phyloP scores from a whole-genome alignment of 92 coral and sea anemone genomes.

The Nematostella vectensis region DNA sequence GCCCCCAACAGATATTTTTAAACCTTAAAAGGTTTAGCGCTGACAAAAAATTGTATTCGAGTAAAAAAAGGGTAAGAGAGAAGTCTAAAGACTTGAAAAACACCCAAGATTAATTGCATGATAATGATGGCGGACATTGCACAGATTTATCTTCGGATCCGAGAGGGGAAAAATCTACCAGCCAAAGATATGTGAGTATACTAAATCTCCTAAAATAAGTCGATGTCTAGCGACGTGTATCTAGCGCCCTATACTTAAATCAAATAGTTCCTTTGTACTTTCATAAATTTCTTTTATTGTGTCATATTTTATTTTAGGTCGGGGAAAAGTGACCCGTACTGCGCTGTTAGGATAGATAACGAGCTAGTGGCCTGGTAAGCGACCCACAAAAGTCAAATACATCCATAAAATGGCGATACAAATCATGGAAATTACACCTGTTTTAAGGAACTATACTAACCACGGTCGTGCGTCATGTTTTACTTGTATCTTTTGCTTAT shows the following conservation, averaged over 20 bases:
- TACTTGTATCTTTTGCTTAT: too few relatives aligned
- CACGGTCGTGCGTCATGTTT: too few relatives aligned
- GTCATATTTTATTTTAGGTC: slow-evolving; percentile 34
- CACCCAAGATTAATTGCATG: too few relatives aligned
- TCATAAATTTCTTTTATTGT: neutral
- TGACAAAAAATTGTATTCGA: too few relatives aligned
- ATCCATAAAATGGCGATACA: too few relatives aligned
- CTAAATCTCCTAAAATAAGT: neutral
- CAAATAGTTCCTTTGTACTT: neutral
- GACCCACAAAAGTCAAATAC: too few relatives aligned
- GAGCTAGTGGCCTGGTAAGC: slow-evolving; percentile 84
- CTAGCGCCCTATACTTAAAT: neutral
- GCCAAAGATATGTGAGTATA: slow-evolving; percentile 89
- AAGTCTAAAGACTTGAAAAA: too few relatives aligned
- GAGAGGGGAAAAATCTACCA: slow-evolving; percentile 88
- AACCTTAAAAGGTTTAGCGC: too few relatives aligned
- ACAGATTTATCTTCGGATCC: slow-evolving; percentile 61
- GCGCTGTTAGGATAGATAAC: slow-evolving; percentile 82
- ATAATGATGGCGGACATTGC: slow-evolving; percentile 49
- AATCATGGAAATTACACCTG: too few relatives aligned
- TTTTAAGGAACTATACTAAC: too few relatives aligned
- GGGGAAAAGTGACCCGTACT: slow-evolving; percentile 94
- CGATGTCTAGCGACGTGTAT: neutral
- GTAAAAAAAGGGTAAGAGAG: too few relatives aligned
- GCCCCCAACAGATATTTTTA: too few relatives aligned